Evolutionary conservation across 1,140 invertebrate species (phyloP).

Genomic region (Chironomus striatipennis): DNA sequence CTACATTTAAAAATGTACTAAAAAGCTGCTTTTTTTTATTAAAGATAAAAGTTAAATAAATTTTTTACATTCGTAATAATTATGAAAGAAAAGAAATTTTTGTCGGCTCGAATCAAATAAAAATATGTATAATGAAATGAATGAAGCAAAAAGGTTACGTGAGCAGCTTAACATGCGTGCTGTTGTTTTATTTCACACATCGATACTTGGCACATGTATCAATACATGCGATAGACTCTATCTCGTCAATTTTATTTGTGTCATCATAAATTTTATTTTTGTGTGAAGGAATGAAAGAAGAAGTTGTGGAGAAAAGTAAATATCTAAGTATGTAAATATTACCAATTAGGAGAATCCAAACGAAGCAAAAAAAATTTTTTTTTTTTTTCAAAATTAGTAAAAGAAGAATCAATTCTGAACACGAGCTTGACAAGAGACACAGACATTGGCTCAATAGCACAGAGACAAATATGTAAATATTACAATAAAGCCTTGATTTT

Average conservation of each 20-base stretch:
- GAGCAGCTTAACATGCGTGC: neutral
- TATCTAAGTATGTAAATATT: neutral
- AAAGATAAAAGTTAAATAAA: too few species aligned
- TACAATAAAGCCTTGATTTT: neutral
- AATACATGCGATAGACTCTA: neutral
- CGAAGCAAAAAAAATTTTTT: neutral
- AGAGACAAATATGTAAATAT: too few species aligned
- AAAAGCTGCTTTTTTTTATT: too few species aligned
- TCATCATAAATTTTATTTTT: neutral
- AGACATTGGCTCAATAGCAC: too few species aligned
- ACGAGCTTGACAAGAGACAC: too few species aligned
- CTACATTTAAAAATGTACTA: too few species aligned
- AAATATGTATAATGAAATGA: neutral
- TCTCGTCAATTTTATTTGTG: neutral
- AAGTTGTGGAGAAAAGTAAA: too few species aligned
- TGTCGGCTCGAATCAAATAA: slow-evolving; percentile 1
- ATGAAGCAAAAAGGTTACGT: neutral
- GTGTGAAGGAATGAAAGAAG: too few species aligned
- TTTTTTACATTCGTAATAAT: neutral
- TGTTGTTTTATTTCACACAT: slow-evolving; percentile 13
- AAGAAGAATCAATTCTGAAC: neutral
- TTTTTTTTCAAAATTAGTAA: neutral
- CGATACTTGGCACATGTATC: slow-evolving; percentile 1
- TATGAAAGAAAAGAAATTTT: slow-evolving; percentile 10
- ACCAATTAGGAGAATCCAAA: slow-evolving; percentile 13